A percentile compares a stretch with the other conserved stretches of the same genome.
Evolutionary conservation across 2,797 vertebrate species (phyloP).

Genomic region (Fratercula arctica): DNA sequence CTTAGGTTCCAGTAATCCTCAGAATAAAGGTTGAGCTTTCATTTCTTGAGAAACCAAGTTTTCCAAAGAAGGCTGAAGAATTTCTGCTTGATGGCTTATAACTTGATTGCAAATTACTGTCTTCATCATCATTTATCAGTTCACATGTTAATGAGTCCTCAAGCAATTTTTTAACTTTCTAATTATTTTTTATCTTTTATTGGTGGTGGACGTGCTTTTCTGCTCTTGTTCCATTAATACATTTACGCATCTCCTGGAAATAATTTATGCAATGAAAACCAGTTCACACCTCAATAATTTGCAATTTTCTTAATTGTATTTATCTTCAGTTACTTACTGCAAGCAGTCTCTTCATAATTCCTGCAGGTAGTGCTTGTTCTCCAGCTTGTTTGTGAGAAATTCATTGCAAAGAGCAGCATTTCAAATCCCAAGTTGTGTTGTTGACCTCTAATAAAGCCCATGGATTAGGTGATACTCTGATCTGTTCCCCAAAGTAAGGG

Average conservation of each 20-base stretch:
- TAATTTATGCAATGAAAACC: neutral
- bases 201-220: neutral
- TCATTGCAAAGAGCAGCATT: neutral
- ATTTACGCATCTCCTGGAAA: neutral
- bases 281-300: neutral
- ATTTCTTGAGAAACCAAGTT: neutral
- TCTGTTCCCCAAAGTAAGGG: neutral
- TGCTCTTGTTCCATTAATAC: neutral
- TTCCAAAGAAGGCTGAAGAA: neutral
- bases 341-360: neutral
- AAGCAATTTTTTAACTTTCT: neutral
- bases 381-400: neutral
- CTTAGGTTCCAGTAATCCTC: neutral
- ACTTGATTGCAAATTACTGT: neutral
- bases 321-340: neutral
- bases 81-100: neutral
- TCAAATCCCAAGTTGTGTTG: neutral
- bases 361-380: neutral
- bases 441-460: neutral
- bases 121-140: neutral
- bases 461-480: slow-evolving; percentile 7
- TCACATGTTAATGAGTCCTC: neutral
- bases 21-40: neutral
- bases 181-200: neutral
- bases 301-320: neutral